These are phyloP conservation scores for Kryptolebias ocellatus DNA, from an alignment of 2,797 vertebrate genomes.

Conservation along the genomic window DNA sequence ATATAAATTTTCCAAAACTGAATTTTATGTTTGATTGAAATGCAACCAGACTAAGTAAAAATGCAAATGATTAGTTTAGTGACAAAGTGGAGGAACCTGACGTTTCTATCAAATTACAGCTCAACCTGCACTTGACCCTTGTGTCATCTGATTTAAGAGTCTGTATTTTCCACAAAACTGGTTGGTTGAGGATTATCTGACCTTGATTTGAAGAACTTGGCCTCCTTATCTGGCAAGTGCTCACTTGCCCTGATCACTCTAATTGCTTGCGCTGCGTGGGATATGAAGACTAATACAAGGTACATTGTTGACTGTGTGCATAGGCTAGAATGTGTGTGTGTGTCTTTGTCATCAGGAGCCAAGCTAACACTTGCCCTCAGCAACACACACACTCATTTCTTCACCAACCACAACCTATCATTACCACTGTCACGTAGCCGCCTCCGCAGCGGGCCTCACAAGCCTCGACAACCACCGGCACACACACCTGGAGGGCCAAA, in stretches of 20 bases:
- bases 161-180: constrained; percentile 30
- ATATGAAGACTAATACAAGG: constrained; percentile 84
- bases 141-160: constrained; percentile 40
- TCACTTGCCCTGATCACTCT: constrained; percentile 67
- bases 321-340: constrained; percentile 24
- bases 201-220: constrained; percentile 46
- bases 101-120: constrained; percentile 26
- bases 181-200: constrained; percentile 54
- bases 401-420: constrained; percentile 82
- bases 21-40: not conserved
- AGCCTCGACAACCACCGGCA: constrained; percentile 77
- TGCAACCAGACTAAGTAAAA: constrained; percentile 6
- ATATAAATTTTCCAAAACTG: not conserved
- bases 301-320: constrained; percentile 68
- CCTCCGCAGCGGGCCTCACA: constrained; percentile 73
- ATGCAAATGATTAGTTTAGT: constrained; percentile 14
- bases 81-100: constrained; percentile 44
- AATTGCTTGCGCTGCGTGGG: constrained; percentile 81
- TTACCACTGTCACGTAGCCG: constrained; percentile 79
- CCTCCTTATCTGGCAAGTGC: constrained; percentile 61
- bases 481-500: constrained; percentile 80
- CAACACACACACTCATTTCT: constrained; percentile 72
- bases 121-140: constrained; percentile 68
- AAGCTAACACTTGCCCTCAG: constrained; percentile 68
- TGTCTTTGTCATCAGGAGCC: constrained; percentile 54